Evolutionary conservation across 2,797 vertebrate species (phyloP).

Genomic region (Sebastes dallii): DNA sequence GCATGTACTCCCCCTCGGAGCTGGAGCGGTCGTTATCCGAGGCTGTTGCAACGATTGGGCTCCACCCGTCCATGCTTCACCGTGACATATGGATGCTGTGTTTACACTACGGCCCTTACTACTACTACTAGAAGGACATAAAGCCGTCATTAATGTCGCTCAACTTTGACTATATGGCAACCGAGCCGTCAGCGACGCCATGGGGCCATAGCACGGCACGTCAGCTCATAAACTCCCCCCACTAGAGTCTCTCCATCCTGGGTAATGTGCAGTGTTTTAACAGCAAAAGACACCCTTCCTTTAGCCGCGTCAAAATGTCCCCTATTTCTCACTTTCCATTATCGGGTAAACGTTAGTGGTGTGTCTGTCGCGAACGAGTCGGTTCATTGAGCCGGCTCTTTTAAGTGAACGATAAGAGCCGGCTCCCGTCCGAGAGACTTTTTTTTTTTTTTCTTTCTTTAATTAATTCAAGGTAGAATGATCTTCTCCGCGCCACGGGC

Average conservation of each 20-base stretch:
- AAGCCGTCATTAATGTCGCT: not conserved
- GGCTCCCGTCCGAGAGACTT: too few relatives aligned
- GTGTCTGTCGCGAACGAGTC: too few relatives aligned
- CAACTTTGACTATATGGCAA: not conserved
- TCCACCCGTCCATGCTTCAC: constrained; percentile 81
- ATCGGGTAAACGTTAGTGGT: not conserved
- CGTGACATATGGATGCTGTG: constrained; percentile 43
- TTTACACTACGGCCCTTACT: constrained; percentile 16
- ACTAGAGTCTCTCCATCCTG: not conserved
- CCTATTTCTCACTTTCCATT: constrained; percentile 57
- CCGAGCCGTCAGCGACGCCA: not conserved
- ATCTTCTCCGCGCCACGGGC: too few relatives aligned
- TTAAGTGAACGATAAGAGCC: too few relatives aligned
- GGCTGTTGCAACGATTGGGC: constrained; percentile 59
- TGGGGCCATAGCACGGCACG: not conserved
- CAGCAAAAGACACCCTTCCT: not conserved
- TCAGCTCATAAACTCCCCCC: not conserved
- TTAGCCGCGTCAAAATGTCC: constrained; percentile 76
- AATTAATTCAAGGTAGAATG: too few relatives aligned
- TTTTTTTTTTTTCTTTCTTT: too few relatives aligned
- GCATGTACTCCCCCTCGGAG: constrained; percentile 80
- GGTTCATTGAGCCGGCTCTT: too few relatives aligned
- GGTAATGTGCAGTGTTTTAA: not conserved
- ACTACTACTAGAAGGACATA: constrained; percentile 25
- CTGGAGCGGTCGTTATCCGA: constrained; percentile 79